Evolutionary conservation across 2,888 invertebrate genomes (phyloP).

Genomic region (Argyresthia albistria): DNA sequence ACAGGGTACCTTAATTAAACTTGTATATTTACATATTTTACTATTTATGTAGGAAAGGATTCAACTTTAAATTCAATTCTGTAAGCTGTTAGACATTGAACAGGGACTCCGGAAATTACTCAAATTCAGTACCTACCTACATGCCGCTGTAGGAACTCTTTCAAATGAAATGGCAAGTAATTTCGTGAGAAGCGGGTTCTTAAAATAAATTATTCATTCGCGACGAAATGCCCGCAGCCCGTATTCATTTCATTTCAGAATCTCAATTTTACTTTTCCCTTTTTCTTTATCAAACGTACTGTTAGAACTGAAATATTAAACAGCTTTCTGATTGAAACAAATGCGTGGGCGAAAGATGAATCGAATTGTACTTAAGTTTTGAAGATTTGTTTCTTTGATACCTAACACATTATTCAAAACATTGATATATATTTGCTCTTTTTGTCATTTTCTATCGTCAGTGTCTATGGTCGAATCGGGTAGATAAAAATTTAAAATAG

Average conservation of each 20-base stretch:
- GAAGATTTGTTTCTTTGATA: no score
- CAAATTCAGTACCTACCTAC: no score
- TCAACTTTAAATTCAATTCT: no score
- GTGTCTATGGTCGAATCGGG: no score
- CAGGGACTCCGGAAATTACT: no score
- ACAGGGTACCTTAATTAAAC: no score
- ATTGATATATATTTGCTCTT: no score
- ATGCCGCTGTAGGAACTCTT: conserved; percentile 29
- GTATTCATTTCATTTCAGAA: conserved; percentile 71
- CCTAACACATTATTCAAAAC: no score
- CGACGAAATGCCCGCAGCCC: conserved; percentile 66
- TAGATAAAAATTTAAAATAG: no score
- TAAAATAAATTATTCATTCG: conserved; percentile 70
- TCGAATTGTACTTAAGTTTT: background rate
- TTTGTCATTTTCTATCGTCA: no score
- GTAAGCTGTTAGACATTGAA: no score
- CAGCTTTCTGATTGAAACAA: conserved; percentile 53
- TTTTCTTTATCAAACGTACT: conserved; percentile 56
- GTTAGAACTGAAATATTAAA: conserved; percentile 60
- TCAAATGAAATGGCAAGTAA: conserved; percentile 64
- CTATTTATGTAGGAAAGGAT: no score
- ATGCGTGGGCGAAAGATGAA: background rate
- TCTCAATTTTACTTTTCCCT: conserved; percentile 61
- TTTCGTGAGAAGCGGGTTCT: conserved; percentile 64
- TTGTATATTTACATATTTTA: background rate